Base-by-base conservation (phyloP, 2,113 vertebrate genomes). In the Haemorhous mexicanus region DNA sequence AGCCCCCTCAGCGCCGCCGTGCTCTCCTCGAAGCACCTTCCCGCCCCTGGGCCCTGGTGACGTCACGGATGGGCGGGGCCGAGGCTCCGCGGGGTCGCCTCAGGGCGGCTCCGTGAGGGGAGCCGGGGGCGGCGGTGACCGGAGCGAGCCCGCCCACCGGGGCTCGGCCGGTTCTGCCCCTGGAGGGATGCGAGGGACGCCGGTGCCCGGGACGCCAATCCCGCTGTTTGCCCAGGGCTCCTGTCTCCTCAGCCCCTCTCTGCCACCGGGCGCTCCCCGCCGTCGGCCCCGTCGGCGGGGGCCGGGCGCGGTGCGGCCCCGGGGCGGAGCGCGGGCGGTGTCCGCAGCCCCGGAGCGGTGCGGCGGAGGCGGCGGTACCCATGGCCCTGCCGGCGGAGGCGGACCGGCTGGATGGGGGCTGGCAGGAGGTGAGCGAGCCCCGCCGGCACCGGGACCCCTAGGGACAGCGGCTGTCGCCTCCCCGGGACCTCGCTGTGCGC, bases 361-460 rank as follows among this genome's bases (percentile, higher is more conserved):
- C 69, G 39, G 88, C 19, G 37, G 55, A 4, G 21, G 61, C 46
- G 12, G 79, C 7, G 55, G 77, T 24, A 53, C 86, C 73, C 67
- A 95, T 94, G 89, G 94, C 82, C 89, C 68, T 87, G 20, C 92
- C 89, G 87, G 67, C 46, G 52, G 90, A 89, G 77, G 81, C 50
- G 56, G 56, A 74, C 18, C 82, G 73, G 74, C 44, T 92, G 83
- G 94, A 95, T 59, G 89, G 32, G 75, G 89, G 53, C 50, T 96
- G 92, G 94, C 80, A 92, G 75, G 94, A 92, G 95, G 95, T 89
- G 92, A 96, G 95, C 26, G 55, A 80, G 46, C 58, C 27, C 67
- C 26, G 53, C 30, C n/a, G 59, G 23, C n/a, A 63, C 27, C 66
- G 61, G 49, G 20, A 63, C 7, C 69, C 79, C 13, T 12, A 9